Evolutionary conservation across 2,888 invertebrate genomes (phyloP).

Genomic region (Trypoxylon attenuatum): DNA sequence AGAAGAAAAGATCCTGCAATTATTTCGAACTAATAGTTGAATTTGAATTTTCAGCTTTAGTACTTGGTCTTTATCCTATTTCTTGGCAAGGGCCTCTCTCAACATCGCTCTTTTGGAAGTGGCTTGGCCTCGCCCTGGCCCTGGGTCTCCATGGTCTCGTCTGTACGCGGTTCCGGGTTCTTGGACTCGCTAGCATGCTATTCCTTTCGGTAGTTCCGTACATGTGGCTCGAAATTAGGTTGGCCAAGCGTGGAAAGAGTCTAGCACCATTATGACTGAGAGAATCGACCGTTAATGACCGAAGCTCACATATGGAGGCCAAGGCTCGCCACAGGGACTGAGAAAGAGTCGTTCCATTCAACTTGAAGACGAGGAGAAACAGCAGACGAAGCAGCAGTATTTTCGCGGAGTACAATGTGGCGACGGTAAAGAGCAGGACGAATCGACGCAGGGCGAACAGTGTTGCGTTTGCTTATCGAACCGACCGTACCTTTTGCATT

Average conservation of each 20-base stretch:
- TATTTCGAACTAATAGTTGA: too few species aligned
- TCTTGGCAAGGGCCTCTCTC: constrained; percentile 74
- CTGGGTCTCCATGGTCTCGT: constrained; percentile 79
- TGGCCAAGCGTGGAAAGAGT: constrained; percentile 75
- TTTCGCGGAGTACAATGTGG: constrained; percentile 4
- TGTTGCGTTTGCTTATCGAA: constrained; percentile 50
- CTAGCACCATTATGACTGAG: constrained; percentile 75
- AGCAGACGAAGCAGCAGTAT: constrained; percentile 20
- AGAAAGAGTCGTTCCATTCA: constrained; percentile 70
- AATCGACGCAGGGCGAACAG: constrained; percentile 46
- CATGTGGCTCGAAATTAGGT: constrained; percentile 76
- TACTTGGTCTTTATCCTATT: constrained; percentile 70
- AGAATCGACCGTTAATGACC: constrained; percentile 44
- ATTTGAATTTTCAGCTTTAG: constrained; percentile 61
- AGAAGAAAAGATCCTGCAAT: neutral
- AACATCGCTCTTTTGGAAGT: constrained; percentile 76
- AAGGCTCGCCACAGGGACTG: constrained; percentile 65
- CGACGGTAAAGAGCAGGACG: constrained; percentile 6
- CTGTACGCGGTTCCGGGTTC: constrained; percentile 76
- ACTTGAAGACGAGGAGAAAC: constrained; percentile 41
- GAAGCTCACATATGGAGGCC: constrained; percentile 38
- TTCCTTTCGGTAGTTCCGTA: constrained; percentile 77
- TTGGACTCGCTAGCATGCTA: constrained; percentile 75
- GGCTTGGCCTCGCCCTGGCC: constrained; percentile 77
- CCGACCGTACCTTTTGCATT: constrained; percentile 13